These are phyloP conservation scores for Mugil cephalus DNA, from an alignment of 2,113 vertebrate genomes.

Conservation along the genomic window DNA sequence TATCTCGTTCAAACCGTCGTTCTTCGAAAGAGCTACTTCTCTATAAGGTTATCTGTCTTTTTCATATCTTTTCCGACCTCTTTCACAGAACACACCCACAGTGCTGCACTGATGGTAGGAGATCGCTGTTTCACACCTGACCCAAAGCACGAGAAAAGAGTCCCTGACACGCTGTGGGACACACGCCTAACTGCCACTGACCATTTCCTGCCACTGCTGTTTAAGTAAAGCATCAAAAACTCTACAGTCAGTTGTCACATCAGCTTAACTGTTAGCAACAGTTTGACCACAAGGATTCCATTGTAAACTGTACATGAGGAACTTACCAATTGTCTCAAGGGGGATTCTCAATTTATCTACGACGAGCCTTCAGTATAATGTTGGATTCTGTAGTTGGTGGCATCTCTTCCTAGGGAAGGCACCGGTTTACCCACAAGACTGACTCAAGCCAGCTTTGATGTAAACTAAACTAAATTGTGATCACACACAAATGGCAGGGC, in stretches of 20 bases:
- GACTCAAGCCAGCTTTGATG: constrained; percentile 24
- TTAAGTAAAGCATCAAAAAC: constrained; percentile 16
- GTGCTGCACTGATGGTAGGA: constrained; percentile 28
- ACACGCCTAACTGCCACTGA: constrained; percentile 20
- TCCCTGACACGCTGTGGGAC: constrained; percentile 9
- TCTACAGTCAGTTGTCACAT: constrained; percentile 38
- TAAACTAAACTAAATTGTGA: not conserved
- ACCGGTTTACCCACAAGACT: not conserved
- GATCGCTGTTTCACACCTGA: constrained; percentile 29
- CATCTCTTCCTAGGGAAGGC: not conserved
- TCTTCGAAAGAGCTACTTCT: not conserved
- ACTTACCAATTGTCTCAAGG: constrained; percentile 7
- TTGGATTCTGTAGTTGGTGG: not conserved
- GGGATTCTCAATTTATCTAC: not conserved
- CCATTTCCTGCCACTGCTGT: constrained; percentile 22
- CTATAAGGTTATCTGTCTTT: not conserved
- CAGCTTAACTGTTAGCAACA: constrained; percentile 12
- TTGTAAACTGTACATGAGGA: not conserved
- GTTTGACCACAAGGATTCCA: constrained; percentile 35
- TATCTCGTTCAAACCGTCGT: not conserved
- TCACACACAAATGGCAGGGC: not conserved
- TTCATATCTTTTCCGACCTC: not conserved
- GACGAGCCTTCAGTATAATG: not conserved
- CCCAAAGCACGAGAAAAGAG: constrained; percentile 7
- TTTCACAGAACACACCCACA: constrained; percentile 4